Evolutionary conservation across 2,888 invertebrate genomes (phyloP).

Genomic region (Nomada lathburiana): DNA sequence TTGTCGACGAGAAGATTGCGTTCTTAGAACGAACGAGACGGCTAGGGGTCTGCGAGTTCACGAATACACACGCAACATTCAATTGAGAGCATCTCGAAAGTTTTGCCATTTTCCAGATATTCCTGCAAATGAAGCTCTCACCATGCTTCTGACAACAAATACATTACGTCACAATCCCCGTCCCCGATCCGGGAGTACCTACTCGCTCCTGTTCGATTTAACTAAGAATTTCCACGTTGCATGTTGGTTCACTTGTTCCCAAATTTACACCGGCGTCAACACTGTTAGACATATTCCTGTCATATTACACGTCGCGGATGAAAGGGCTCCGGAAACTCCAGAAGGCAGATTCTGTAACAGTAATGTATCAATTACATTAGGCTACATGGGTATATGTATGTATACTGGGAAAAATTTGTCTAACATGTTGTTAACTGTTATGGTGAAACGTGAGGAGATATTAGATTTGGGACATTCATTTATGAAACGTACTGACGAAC

Average conservation of each 20-base stretch:
- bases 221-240: constrained; percentile 56
- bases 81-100: constrained; percentile 26
- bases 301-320: neutral
- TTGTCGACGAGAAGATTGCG: too few relatives aligned
- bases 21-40: too few relatives aligned
- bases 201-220: constrained; percentile 60
- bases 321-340: constrained; percentile 10
- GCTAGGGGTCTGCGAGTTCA: too few relatives aligned
- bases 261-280: constrained; percentile 44
- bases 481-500: too few relatives aligned
- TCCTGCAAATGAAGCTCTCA: constrained; percentile 42
- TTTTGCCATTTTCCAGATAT: constrained; percentile 27
- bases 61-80: constrained; percentile 11
- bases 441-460: too few relatives aligned
- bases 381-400: too few relatives aligned
- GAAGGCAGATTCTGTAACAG: too few relatives aligned
- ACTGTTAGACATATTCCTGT: neutral
- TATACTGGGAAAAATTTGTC: too few relatives aligned
- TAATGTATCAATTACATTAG: too few relatives aligned
- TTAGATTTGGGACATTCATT: too few relatives aligned
- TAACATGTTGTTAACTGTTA: too few relatives aligned
- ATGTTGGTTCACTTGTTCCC: constrained; percentile 61
- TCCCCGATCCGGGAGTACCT: neutral
- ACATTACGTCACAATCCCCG: neutral
- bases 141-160: constrained; percentile 26